A percentile compares a stretch with the other conserved stretches of the same genome.
Evolutionary conservation across 1,140 invertebrate genomes (phyloP).

Genomic region (Pemphigus obesinymphae): DNA sequence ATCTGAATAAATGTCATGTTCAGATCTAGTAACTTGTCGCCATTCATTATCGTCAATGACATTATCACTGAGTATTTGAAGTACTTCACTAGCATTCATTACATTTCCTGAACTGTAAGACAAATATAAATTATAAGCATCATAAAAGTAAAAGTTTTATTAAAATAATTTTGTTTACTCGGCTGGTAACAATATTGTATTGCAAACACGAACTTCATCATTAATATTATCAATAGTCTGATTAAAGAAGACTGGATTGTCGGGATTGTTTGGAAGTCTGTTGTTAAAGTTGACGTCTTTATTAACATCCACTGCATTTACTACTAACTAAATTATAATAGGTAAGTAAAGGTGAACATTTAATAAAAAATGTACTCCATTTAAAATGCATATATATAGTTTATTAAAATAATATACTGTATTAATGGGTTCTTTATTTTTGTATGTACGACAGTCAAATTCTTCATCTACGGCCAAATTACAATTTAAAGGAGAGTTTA

Average conservation of each 20-base stretch:
- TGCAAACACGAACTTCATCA: slow-evolving; percentile 3
- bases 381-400: background rate
- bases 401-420: background rate
- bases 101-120: slow-evolving; percentile 19
- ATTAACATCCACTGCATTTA: background rate
- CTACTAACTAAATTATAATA: background rate
- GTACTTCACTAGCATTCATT: slow-evolving; percentile 17
- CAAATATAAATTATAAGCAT: too few relatives aligned
- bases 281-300: background rate
- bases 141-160: too few relatives aligned
- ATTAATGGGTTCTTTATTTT: background rate
- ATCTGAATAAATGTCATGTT: background rate
- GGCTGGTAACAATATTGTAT: background rate
- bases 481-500: slow-evolving; percentile 15
- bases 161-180: background rate
- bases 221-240: background rate
- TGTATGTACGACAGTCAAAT: slow-evolving; percentile 5
- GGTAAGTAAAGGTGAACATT: too few relatives aligned
- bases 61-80: too few relatives aligned
- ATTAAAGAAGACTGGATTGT: slow-evolving; percentile 15
- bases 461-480: slow-evolving; percentile 26
- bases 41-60: too few relatives aligned
- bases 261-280: background rate
- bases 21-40: background rate
- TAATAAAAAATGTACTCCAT: background rate